Evolutionary conservation across 2,797 vertebrate genomes (phyloP).

Genomic region (Darevskia mixta): DNA sequence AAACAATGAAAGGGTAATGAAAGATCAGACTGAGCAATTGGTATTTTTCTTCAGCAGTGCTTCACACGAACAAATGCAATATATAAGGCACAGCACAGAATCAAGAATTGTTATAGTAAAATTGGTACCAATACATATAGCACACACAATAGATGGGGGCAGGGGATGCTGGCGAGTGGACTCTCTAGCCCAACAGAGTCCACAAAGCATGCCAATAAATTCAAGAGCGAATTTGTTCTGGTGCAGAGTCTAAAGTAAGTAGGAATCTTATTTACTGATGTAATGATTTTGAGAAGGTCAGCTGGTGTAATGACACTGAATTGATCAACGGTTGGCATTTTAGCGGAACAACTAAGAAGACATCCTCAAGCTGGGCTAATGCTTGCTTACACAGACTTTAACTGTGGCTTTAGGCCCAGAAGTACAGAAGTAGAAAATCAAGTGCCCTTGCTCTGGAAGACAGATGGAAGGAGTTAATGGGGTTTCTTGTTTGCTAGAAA

Average conservation of each 20-base stretch:
- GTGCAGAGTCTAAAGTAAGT: constrained; percentile 18
- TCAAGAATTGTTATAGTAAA: not conserved
- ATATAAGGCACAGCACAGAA: not conserved
- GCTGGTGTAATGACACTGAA: constrained; percentile 13
- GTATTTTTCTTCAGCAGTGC: not conserved
- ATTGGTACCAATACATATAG: not conserved
- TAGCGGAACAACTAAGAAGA: constrained; percentile 17
- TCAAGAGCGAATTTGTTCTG: constrained; percentile 6
- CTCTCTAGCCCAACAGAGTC: not conserved
- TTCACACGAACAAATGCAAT: constrained; percentile 32
- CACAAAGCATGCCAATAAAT: constrained; percentile 22
- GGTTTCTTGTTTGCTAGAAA: constrained; percentile 24
- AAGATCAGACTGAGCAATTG: not conserved
- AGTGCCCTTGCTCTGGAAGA: constrained; percentile 34
- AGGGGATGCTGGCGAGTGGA: too few relatives aligned
- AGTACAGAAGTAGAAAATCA: not conserved
- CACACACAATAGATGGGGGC: not conserved
- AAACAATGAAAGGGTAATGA: constrained; percentile 37
- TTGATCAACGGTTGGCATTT: constrained; percentile 38
- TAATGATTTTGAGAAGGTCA: constrained; percentile 57
- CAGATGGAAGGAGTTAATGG: constrained; percentile 5
- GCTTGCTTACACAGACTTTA: not conserved
- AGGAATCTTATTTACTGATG: constrained; percentile 45
- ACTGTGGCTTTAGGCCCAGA: not conserved
- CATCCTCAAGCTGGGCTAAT: constrained; percentile 23